These are phyloP conservation scores for Oryzias celebensis DNA, from an alignment of 2,113 vertebrate genomes.

Conservation along the genomic window DNA sequence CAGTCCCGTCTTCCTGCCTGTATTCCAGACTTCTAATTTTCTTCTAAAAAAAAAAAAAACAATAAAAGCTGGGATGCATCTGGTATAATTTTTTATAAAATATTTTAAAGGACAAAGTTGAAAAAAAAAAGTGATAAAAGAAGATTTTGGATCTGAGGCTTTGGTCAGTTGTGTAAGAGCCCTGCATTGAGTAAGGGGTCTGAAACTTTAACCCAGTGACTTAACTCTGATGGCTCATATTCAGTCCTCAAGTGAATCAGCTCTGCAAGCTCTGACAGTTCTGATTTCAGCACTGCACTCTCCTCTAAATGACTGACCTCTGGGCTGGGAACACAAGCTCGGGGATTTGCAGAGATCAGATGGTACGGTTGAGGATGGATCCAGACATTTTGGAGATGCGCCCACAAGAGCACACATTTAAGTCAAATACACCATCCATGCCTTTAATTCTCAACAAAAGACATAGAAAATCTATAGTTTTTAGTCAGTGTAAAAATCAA, in stretches of 20 bases:
- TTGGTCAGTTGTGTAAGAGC: conserved; percentile 50
- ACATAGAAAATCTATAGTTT: neutral
- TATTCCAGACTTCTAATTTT: conserved; percentile 3
- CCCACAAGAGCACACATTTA: too few species aligned
- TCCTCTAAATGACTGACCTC: conserved; percentile 4
- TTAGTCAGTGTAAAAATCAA: conserved; percentile 52
- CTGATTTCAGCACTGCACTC: conserved; percentile 48
- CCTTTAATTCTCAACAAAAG: too few species aligned
- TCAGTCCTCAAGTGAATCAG: conserved; percentile 58
- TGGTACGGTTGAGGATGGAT: too few species aligned
- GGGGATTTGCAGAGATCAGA: conserved; percentile 4
- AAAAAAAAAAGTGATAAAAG: conserved; percentile 7
- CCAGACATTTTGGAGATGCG: too few species aligned
- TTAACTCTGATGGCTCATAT: conserved; percentile 60
- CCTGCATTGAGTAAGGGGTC: conserved; percentile 45
- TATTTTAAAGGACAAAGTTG: conserved; percentile 11
- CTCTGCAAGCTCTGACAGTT: conserved; percentile 46
- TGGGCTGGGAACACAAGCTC: conserved; percentile 3
- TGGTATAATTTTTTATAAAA: neutral
- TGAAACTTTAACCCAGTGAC: conserved; percentile 72
- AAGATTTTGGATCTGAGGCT: conserved; percentile 23
- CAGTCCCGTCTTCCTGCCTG: conserved; percentile 15
- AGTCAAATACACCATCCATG: too few species aligned
- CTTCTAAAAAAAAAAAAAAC: neutral
- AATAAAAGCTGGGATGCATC: neutral